Conservation (phyloP, 53 echinoderm and acorn worm species). For the Glandiceps talaboti region DNA sequence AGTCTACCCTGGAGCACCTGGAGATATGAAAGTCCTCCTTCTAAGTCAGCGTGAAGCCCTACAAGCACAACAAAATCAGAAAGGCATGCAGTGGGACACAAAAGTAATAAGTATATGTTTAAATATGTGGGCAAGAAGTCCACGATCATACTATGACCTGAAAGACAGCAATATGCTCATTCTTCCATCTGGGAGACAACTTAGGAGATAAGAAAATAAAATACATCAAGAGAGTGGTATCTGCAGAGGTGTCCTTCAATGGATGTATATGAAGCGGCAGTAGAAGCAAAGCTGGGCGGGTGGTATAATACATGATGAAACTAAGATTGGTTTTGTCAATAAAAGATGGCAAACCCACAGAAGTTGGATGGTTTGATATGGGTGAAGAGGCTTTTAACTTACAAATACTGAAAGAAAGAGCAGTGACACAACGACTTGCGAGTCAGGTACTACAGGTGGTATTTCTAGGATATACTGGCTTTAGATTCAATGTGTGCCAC, state of each 20-base stretch:
- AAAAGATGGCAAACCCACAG: constrained; percentile 1
- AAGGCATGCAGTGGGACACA: constrained; percentile 10
- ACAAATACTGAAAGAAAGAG: background rate
- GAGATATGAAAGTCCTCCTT: constrained; percentile 6
- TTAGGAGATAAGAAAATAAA: constrained; percentile 10
- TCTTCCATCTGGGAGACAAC: constrained; percentile 13
- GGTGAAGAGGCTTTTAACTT: constrained; percentile 10
- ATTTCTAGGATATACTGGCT: constrained; percentile 20
- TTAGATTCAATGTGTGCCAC: constrained; percentile 14
- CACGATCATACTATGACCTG: constrained; percentile 4
- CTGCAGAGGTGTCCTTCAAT: constrained; percentile 1
- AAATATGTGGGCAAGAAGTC: constrained; percentile 9
- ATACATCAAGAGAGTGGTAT: background rate
- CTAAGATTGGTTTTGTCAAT: constrained; percentile 14
- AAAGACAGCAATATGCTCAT: constrained; percentile 10
- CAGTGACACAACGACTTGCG: constrained; percentile 4
- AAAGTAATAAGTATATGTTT: constrained; percentile 14
- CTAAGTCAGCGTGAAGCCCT: constrained; percentile 8
- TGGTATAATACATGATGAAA: constrained; percentile 12
- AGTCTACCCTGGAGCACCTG: background rate
- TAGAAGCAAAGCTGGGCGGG: constrained; percentile 7
- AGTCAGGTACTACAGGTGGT: constrained; percentile 14
- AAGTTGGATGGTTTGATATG: constrained; percentile 16
- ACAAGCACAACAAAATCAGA: background rate
- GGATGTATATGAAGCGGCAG: constrained; percentile 14